A percentile compares a stretch with the other conserved stretches of the same genome.
Conservation (phyloP, 2,888 invertebrate species). For the Deroplatys truncata region DNA sequence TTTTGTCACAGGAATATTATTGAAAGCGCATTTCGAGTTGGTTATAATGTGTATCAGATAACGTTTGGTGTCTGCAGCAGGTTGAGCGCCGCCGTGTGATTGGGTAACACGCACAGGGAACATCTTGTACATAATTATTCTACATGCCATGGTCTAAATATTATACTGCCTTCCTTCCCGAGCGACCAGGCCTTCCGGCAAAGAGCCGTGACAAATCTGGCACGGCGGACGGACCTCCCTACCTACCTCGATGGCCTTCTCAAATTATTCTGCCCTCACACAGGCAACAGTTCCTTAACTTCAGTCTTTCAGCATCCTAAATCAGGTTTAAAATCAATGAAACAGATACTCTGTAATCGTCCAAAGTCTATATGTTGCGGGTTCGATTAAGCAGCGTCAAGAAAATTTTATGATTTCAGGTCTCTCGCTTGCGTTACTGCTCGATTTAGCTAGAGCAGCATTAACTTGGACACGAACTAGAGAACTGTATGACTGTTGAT, state of each 20-base stretch:
- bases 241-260: not conserved
- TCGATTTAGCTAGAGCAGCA: too few relatives aligned
- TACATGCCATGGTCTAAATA: not conserved
- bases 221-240: not conserved
- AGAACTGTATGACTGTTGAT: too few relatives aligned
- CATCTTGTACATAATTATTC: not conserved
- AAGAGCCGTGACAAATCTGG: conserved; percentile 10
- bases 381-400: too few relatives aligned
- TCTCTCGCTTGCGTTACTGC: too few relatives aligned
- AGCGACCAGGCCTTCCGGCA: not conserved
- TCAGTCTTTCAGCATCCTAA: not conserved
- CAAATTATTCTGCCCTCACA: not conserved
- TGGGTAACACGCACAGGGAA: not conserved
- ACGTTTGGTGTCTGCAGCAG: not conserved
- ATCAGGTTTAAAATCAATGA: not conserved
- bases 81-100: not conserved
- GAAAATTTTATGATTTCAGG: too few relatives aligned
- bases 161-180: not conserved
- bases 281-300: not conserved
- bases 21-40: too few relatives aligned
- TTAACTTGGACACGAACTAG: too few relatives aligned
- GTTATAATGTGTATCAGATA: not conserved
- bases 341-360: not conserved
- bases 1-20: too few relatives aligned
- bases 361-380: too few relatives aligned